phyloP scores from a whole-genome alignment of 2,113 vertebrate species.

The Pelmatolapia mariae region DNA sequence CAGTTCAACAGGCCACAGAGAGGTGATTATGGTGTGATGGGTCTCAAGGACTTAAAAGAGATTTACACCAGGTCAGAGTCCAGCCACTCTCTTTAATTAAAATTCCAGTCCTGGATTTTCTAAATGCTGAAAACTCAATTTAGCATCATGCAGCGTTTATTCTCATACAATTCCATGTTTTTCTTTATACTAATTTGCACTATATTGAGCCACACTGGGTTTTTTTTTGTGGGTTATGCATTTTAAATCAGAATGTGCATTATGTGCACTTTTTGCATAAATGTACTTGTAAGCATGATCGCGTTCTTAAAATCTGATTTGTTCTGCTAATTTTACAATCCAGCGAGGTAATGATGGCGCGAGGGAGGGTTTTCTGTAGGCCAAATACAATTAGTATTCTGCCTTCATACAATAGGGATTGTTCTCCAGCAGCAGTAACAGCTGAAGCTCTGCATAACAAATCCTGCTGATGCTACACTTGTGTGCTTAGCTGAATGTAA shows the following conservation, averaged over 20 bases:
- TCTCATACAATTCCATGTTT: background rate
- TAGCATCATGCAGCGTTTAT: background rate
- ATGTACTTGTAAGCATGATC: background rate
- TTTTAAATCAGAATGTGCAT: background rate
- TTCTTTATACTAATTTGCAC: background rate
- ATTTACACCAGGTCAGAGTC: slow-evolving; percentile 22
- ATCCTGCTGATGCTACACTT: slow-evolving; percentile 33
- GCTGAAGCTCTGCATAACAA: slow-evolving; percentile 28
- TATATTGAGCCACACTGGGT: background rate
- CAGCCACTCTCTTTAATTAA: background rate
- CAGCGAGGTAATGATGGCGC: background rate
- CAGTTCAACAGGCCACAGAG: background rate
- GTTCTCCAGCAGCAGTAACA: slow-evolving; percentile 22
- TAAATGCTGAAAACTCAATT: background rate
- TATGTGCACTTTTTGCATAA: background rate
- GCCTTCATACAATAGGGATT: slow-evolving; percentile 19
- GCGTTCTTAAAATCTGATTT: background rate
- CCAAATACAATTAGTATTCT: slow-evolving; percentile 18
- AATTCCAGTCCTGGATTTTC: slow-evolving; percentile 5
- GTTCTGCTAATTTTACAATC: background rate
- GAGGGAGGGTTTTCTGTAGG: slow-evolving; percentile 9
- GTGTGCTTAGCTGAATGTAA: slow-evolving; percentile 6
- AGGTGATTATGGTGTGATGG: slow-evolving; percentile 2
- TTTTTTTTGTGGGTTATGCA: background rate
- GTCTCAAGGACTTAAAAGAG: slow-evolving; percentile 7